Evolutionary conservation across 2,113 vertebrate genomes (phyloP).

Genomic region (Oncorhynchus keta): DNA sequence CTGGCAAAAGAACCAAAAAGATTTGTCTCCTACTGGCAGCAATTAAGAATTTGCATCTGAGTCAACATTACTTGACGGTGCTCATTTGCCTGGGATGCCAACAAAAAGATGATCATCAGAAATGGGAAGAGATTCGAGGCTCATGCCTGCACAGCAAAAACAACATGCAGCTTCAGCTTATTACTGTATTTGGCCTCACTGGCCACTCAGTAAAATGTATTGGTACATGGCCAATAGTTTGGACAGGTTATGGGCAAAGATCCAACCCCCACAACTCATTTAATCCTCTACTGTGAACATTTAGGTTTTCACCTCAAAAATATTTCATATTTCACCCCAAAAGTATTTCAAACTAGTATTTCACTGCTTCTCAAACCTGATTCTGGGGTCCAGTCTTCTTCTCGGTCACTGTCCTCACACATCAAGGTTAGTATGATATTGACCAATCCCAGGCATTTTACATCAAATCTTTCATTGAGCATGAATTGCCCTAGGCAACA

Average conservation of each 20-base stretch:
- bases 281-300: too few species aligned
- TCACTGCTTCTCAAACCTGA: too few species aligned
- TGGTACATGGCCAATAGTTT: not conserved
- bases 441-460: not conserved
- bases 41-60: slow-evolving; percentile 46
- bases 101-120: slow-evolving; percentile 35
- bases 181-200: not conserved
- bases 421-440: too few species aligned
- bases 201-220: not conserved
- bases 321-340: too few species aligned
- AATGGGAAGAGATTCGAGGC: slow-evolving; percentile 4
- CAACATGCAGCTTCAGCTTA: not conserved
- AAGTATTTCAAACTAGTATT: too few species aligned
- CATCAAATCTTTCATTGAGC: slow-evolving; percentile 4
- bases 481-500: too few species aligned
- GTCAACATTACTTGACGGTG: slow-evolving; percentile 44
- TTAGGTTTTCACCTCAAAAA: not conserved
- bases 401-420: too few species aligned
- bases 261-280: not conserved
- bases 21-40: slow-evolving; percentile 35
- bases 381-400: too few species aligned
- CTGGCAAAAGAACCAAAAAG: not conserved
- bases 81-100: slow-evolving; percentile 36
- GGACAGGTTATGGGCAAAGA: slow-evolving; percentile 11
- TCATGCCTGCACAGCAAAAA: not conserved